Evolutionary conservation across 2,797 vertebrate genomes (phyloP).

Genomic region (Poeciliopsis turneri): DNA sequence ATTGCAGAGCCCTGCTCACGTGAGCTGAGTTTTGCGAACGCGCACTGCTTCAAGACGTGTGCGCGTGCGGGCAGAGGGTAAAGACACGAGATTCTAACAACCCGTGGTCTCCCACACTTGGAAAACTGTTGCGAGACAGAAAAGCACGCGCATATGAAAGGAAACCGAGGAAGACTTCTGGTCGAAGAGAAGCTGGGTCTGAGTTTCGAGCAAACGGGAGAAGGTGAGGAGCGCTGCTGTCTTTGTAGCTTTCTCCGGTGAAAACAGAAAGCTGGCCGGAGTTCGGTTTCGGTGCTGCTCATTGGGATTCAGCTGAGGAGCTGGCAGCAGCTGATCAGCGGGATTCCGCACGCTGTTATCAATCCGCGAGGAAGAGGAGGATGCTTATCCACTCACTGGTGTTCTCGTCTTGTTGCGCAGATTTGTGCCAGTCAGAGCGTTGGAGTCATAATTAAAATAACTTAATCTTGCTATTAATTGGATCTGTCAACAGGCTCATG

Average conservation of each 20-base stretch:
- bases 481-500: background rate
- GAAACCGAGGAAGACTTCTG: background rate
- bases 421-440: background rate
- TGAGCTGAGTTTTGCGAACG: background rate
- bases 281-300: conserved; percentile 22
- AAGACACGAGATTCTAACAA: conserved; percentile 5
- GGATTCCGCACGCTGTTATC: conserved; percentile 5
- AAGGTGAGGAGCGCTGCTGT: conserved; percentile 49
- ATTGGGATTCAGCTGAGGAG: background rate
- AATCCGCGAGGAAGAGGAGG: conserved; percentile 21
- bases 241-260: conserved; percentile 9
- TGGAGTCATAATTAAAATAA: background rate
- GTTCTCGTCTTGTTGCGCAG: conserved; percentile 1
- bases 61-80: conserved; percentile 20
- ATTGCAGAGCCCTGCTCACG: background rate
- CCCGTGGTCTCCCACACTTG: conserved; percentile 31
- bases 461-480: background rate
- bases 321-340: conserved; percentile 10
- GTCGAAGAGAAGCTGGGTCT: background rate
- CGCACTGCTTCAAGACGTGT: conserved; percentile 73
- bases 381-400: conserved; percentile 33
- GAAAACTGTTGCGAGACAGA: conserved; percentile 37
- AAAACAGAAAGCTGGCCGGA: background rate
- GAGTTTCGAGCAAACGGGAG: background rate
- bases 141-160: conserved; percentile 18